Base-by-base conservation (phyloP, 2,888 invertebrate genomes). In the Chromoteleia sp. region DNA sequence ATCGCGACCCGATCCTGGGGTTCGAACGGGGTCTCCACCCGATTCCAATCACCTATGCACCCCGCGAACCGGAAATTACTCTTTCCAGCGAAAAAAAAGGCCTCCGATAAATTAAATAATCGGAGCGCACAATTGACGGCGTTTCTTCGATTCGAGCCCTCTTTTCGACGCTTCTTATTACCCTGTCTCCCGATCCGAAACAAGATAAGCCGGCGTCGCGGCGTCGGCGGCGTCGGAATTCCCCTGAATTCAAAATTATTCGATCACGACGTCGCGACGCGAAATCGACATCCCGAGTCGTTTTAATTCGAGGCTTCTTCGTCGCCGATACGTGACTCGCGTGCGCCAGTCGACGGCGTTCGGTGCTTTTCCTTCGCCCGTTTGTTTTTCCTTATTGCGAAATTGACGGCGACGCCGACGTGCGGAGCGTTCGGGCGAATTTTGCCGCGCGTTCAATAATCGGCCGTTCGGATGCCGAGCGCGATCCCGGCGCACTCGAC, bases 251-350 rank as follows among this genome's bases (percentile, higher is more conserved):
- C 74, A 45, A 74, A 74, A 74, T 74, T 43, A 74, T 74, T 74
- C 48, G 67, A 75, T 67, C 67, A 54, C 36, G 74, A 43, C 19
- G 52, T 7, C 8, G 73, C 65, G 58, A 65, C 70, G 74, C 74
- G 74, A 19, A 15, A 39, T 63, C 68, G 70, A 70, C 59, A 36
- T 73, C 61, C 52, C 59, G 33, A 59, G 41, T 76, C 78, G 78
- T 82, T 78, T 82, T 82, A 82, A 82, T 78, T 82, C 61, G 70
- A 68, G 75, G 45, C 73, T 81, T 56, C 81, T 74, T 50, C 61
- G 77, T 39, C 71, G 43, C 21, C 41, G 52, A n/a, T 81, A 78
- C 78, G 82, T 78, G 77, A 81, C 74, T 61, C 61, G 81, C 61
- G 43, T 81, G 33, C 77, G 58, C 67, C 58, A 17, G 58, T 52